Evolutionary conservation across 2,113 vertebrate species (phyloP).

Genomic region (Ctenomys sociabilis): DNA sequence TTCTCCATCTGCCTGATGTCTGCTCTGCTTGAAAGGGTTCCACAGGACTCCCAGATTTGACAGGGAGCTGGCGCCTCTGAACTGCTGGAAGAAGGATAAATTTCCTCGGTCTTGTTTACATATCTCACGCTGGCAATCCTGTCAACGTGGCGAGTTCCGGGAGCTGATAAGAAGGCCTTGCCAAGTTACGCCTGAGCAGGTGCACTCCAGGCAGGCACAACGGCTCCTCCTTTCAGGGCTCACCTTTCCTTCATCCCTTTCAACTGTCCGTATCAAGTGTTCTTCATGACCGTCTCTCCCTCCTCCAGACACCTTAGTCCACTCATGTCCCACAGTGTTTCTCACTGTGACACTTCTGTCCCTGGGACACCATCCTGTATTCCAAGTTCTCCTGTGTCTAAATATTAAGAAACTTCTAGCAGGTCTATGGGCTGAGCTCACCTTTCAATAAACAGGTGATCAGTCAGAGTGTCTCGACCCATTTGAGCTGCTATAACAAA

Average conservation of each 20-base stretch:
- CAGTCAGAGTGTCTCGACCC: background rate
- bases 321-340: background rate
- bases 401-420: background rate
- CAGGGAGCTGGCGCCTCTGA: background rate
- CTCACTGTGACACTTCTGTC: background rate
- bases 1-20: background rate
- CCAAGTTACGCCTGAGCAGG: background rate
- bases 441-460: background rate
- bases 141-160: background rate
- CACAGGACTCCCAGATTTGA: background rate
- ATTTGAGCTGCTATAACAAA: background rate
- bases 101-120: background rate
- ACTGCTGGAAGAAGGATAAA: background rate
- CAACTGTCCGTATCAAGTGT: background rate
- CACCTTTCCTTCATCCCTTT: background rate
- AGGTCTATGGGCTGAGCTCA: background rate
- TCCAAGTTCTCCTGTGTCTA: background rate
- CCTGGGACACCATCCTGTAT: too few species aligned
- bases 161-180: background rate
- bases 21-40: background rate
- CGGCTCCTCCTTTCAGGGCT: accelerated
- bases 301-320: background rate
- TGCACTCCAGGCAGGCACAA: background rate
- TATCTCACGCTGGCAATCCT: background rate
- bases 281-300: background rate